Evolutionary conservation across 2,888 invertebrate genomes (phyloP).

Genomic region (Podotricha telesiphe): DNA sequence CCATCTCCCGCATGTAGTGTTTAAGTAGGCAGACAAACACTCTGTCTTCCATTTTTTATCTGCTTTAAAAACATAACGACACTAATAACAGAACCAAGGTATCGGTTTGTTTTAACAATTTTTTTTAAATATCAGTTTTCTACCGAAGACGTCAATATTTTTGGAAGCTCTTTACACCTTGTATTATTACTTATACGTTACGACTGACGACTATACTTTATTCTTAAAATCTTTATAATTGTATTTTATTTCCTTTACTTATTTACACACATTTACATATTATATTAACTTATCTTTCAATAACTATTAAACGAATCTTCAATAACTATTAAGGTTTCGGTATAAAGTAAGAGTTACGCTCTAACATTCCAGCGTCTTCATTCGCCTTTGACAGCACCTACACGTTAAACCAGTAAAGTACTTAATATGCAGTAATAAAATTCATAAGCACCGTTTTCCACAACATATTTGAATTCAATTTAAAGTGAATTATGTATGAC

Average conservation of each 20-base stretch:
- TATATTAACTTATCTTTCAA: constrained; percentile 9
- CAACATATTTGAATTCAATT: constrained; percentile 37
- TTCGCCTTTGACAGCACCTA: constrained; percentile 20
- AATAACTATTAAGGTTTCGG: constrained; percentile 4
- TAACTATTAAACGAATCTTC: neutral
- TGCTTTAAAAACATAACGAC: too few species aligned
- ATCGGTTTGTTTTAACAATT: too few species aligned
- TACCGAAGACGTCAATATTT: neutral
- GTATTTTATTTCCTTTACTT: neutral
- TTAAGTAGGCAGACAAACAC: too few species aligned
- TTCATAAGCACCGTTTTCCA: constrained; percentile 41
- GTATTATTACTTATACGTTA: neutral
- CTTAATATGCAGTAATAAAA: constrained; percentile 37
- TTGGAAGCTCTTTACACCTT: neutral
- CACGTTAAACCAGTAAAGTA: constrained; percentile 35
- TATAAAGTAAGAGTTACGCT: constrained; percentile 1
- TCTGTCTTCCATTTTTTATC: too few species aligned
- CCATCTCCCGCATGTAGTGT: too few species aligned
- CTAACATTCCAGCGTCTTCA: constrained; percentile 15
- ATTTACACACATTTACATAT: neutral
- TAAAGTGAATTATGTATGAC: constrained; percentile 42
- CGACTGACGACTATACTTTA: neutral
- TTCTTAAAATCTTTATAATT: neutral
- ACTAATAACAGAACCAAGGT: too few species aligned
- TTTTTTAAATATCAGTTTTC: too few species aligned